Base-by-base conservation (phyloP, 2,113 vertebrate genomes). In the Entosphenus tridentatus region DNA sequence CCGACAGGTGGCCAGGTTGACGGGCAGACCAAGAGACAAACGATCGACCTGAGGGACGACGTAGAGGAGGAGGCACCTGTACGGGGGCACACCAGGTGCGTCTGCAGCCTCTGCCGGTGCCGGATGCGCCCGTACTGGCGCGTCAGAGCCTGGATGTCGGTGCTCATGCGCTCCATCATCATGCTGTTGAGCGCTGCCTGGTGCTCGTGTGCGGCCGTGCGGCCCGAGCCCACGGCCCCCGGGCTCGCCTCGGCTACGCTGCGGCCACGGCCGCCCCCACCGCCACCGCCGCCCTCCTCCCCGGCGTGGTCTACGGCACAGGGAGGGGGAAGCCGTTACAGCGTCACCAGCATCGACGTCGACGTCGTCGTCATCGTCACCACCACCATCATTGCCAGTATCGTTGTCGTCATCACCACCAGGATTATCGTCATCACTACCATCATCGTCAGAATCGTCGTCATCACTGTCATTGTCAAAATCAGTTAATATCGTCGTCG, bases 121-220 rank as follows among this genome's bases (percentile, higher is more conserved):
- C 89, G 95, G 77, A 95, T 90, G 68, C 91, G 83, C 0, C 84
- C 78, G 72, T 98, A 98, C 70, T 98, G 93, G 73, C 83, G 86
- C 78, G 87, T 92, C 69, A 98, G 81, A 1, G 90, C 91, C 1
- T 76, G 81, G 78, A 98, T 95, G 73, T 97, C 92, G 0, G 88
- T 98, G 76, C 85, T 96, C 92, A 97, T 98, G 5, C 93, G 83
- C 68, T 98, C 93, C 87, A 85, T 83, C 89, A 97, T 92, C 93
- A 97, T 96, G 72, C 89, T 90, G 81, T 93, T 96, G 75, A 95
- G 87, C 17, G 84, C 85, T 0, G 87, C 87, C 1, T 91, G 87
- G 76, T 93, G 89, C 54, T 98, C 90, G 39, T 39, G 39, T 39
- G 39, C 39, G n/a, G 62, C 62, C 62, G 21, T 65, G 39, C 82